Evolutionary conservation across 37 sponge, comb jelly and placozoan species (phyloP).

Genomic region (Chondrilla cf. caribensis): DNA sequence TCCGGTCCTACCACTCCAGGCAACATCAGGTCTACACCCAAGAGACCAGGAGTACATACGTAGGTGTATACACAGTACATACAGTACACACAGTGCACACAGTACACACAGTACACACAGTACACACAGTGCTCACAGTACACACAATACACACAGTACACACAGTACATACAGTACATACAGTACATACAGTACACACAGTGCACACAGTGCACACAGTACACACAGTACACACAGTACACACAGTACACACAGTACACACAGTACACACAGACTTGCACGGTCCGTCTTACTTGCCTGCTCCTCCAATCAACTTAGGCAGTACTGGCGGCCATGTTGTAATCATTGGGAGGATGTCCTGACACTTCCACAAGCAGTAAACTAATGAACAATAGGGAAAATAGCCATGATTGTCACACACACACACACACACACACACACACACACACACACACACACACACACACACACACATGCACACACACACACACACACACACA

Average conservation of each 20-base stretch:
- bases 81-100: neutral
- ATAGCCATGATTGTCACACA: too few species aligned
- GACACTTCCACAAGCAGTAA: constrained; percentile 34
- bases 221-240: too few species aligned
- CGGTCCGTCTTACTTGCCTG: constrained; percentile 30
- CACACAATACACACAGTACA: neutral
- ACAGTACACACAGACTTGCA: neutral
- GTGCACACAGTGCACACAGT: too few species aligned
- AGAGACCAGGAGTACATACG: neutral
- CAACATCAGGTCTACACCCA: constrained; percentile 37
- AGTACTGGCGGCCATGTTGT: constrained; percentile 29
- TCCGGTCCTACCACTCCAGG: constrained; percentile 37
- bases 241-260: neutral
- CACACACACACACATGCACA: too few species aligned
- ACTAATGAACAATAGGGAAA: constrained; percentile 16
- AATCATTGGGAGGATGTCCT: constrained; percentile 5
- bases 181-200: neutral
- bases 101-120: neutral
- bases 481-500: too few species aligned
- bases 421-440: too few species aligned
- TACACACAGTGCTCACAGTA: neutral
- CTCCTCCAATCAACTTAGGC: constrained; percentile 32
- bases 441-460: too few species aligned
- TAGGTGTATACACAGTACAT: neutral
- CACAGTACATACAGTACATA: neutral